A percentile compares a stretch with the other conserved stretches of the same genome.
Conservation (phyloP, 2,797 vertebrate species). For the Betta splendens region DNA sequence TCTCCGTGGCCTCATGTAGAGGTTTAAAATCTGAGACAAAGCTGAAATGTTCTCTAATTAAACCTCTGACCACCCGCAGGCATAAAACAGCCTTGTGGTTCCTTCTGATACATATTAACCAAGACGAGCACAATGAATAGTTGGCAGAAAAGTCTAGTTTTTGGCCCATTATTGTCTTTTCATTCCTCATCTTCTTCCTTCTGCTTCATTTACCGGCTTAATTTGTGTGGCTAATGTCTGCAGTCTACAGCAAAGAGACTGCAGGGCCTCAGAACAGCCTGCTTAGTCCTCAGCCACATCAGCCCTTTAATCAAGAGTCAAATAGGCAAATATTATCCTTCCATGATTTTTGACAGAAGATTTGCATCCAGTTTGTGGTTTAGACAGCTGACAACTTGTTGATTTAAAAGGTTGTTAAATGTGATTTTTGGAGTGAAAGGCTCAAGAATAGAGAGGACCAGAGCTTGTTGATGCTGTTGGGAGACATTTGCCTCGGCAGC, state of each 20-base stretch:
- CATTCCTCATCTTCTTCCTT: conserved; percentile 11
- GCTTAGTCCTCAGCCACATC: conserved; percentile 26
- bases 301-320: too few species aligned
- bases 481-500: conserved; percentile 5
- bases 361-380: too few species aligned
- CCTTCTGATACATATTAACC: neutral
- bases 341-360: too few species aligned
- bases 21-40: too few species aligned
- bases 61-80: neutral
- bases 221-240: conserved; percentile 35
- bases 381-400: too few species aligned
- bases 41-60: neutral
- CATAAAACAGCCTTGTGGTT: neutral
- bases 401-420: too few species aligned
- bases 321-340: too few species aligned
- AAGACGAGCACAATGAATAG: neutral
- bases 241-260: conserved; percentile 28
- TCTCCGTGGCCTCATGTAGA: too few species aligned
- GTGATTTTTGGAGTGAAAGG: too few species aligned
- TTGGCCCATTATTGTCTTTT: neutral
- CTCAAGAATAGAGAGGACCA: neutral
- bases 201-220: conserved; percentile 29
- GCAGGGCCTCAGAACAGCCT: conserved; percentile 25
- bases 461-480: neutral
- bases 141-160: neutral